Base-by-base conservation (phyloP, 1,140 invertebrate genomes). In the Brachionus rotundiformis region DNA sequence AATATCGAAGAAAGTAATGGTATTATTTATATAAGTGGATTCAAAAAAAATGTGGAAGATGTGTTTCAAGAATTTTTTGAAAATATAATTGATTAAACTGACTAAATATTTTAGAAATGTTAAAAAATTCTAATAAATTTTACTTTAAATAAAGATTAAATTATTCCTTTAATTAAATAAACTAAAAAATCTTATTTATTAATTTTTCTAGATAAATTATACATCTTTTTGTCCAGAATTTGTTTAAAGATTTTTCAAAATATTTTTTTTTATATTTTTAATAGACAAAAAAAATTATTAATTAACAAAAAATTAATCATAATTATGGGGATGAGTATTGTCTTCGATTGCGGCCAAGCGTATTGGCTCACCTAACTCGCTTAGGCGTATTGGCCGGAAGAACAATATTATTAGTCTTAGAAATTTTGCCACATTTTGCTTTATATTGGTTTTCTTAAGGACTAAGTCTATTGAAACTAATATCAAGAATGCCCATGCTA, bases 231-330 rank as follows among this genome's bases (percentile, higher is more conserved):
- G 33, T 36, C 33, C 33, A 36, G 8, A 36, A 36, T 36, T 36
- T 36, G 8, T 36, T 3, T 5, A 8, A 36, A 36, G 3, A 5
- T 36, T 36, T 36, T 36, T 36, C 8, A n/a, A n/a, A n/a, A n/a
- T 3, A 5, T 36, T 36, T 36, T 36, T 36, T 5, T 36, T 5
- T 36, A 39, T 54, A 19, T 19, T 54, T 54, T 54, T 8, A 19
- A 16, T 54, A 25, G 8, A 54, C n/a, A 19, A 54, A 2, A 19
- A 19, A 19, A 71, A 7, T 71, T 71, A 7, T 39, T 71, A 39
- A 36, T 39, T 71, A 36, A n/a, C n/a, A 71, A 33, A 19, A 23
- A 39, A 10, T 73, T 47, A 73, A 73, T 73, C 68, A 44, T n/a
- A n/a, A n/a, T 25, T 27, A 44, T 73, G 68, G n/a, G 68, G 68